A percentile compares a stretch with the other conserved stretches of the same genome.
phyloP scores from a whole-genome alignment of 1,140 invertebrate species.

The Drosophila pallidifrons region DNA sequence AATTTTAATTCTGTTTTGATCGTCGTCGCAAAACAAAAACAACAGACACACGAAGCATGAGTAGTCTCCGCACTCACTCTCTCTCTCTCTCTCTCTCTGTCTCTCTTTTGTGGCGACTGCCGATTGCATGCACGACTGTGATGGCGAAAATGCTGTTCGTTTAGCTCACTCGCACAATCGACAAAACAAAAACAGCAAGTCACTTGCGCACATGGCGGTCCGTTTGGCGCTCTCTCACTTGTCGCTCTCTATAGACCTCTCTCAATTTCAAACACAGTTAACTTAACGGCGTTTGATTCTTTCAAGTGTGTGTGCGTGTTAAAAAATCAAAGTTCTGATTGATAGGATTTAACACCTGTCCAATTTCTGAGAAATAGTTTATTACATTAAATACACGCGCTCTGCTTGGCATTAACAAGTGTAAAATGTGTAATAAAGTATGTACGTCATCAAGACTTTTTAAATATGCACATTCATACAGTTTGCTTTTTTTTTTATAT shows the following conservation, averaged over 20 bases:
- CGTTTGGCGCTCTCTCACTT: conserved; percentile 27
- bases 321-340: conserved; percentile 21
- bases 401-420: conserved; percentile 5
- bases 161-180: conserved; percentile 30
- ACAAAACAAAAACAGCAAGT: conserved; percentile 68
- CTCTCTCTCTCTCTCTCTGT: not conserved
- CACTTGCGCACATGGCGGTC: conserved; percentile 75
- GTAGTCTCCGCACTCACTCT: not conserved
- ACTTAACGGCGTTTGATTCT: conserved; percentile 16
- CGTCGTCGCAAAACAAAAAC: conserved; percentile 73
- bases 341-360: conserved; percentile 28
- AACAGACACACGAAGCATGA: conserved; percentile 33
- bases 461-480: conserved; percentile 12
- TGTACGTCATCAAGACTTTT: not conserved
- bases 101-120: not conserved
- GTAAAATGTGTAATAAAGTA: not conserved
- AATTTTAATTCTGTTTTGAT: conserved; percentile 84
- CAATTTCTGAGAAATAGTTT: conserved; percentile 12
- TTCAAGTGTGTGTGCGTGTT: not conserved
- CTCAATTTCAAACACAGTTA: conserved; percentile 54
- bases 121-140: conserved; percentile 11
- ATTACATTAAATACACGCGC: conserved; percentile 2
- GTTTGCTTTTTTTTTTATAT: not conserved
- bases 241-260: not conserved
- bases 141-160: conserved; percentile 5